These are phyloP conservation scores for Mactromeris polynyma DNA, from an alignment of 2,888 invertebrate species.

Conservation along the genomic window DNA sequence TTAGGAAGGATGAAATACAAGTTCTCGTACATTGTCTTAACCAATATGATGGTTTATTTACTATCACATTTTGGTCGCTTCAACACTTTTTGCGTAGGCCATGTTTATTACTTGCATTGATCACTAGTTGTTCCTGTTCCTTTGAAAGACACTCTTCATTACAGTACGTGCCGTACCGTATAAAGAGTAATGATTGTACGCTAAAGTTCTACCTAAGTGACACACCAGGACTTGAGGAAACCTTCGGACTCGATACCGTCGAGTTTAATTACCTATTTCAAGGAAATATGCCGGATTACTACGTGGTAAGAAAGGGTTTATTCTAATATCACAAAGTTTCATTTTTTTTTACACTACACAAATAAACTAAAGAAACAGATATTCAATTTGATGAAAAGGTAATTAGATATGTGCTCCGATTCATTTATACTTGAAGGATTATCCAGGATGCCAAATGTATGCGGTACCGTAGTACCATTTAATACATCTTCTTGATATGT, in stretches of 20 bases:
- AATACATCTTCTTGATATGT: no score
- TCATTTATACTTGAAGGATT: no score
- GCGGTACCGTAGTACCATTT: no score
- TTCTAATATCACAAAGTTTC: neutral
- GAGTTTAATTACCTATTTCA: slow-evolving; percentile 66
- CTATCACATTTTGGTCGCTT: neutral
- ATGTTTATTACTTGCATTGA: no score
- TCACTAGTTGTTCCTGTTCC: no score
- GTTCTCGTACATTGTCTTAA: neutral
- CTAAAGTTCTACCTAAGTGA: slow-evolving; percentile 69
- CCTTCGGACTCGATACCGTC: slow-evolving; percentile 60
- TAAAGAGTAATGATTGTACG: slow-evolving; percentile 23
- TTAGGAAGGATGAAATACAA: neutral
- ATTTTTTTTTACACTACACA: no score
- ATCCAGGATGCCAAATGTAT: no score
- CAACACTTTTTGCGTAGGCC: no score
- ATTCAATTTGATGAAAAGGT: no score
- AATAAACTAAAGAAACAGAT: no score
- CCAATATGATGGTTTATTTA: neutral
- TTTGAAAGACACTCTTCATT: no score
- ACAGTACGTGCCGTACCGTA: slow-evolving; percentile 1
- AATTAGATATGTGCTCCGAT: no score
- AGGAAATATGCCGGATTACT: slow-evolving; percentile 67
- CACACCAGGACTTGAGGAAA: slow-evolving; percentile 69
- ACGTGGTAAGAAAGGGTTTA: slow-evolving; percentile 45